A percentile compares a stretch with the other conserved stretches of the same genome.
These are phyloP conservation scores for Hedya salicella DNA, from an alignment of 2,888 invertebrate genomes.

Conservation along the genomic window DNA sequence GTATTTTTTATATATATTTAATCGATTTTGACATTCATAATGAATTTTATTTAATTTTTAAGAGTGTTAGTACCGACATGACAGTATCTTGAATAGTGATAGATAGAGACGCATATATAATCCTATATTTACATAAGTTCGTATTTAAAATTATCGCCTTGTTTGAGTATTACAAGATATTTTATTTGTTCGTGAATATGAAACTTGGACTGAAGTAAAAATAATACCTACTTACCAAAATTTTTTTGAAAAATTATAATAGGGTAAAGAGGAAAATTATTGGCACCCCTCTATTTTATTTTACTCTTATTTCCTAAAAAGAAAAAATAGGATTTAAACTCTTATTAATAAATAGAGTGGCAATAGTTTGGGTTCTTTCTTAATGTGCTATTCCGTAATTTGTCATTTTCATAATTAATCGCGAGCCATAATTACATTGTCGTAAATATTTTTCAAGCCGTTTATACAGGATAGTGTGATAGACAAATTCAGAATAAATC, in stretches of 20 bases:
- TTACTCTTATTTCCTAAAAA: not conserved
- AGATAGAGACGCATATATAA: conserved; percentile 10
- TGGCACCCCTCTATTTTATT: not conserved
- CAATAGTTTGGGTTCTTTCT: too few species aligned
- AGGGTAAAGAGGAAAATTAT: conserved; percentile 9
- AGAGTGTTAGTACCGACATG: conserved; percentile 48
- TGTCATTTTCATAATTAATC: too few species aligned
- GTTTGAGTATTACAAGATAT: conserved; percentile 24
- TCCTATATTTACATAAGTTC: conserved; percentile 14
- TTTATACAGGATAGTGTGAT: too few species aligned
- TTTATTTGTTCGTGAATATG: conserved; percentile 12
- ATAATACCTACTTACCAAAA: conserved; percentile 36
- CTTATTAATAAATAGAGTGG: too few species aligned
- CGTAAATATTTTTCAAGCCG: too few species aligned
- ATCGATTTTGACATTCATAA: conserved; percentile 11
- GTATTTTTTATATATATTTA: conserved; percentile 4
- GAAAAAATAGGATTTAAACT: too few species aligned
- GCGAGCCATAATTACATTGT: too few species aligned
- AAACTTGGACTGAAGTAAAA: conserved; percentile 41
- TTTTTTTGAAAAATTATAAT: conserved; percentile 11
- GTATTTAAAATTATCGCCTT: conserved; percentile 13
- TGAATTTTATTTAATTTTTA: conserved; percentile 25
- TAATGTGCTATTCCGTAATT: too few species aligned
- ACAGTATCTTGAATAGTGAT: conserved; percentile 48
- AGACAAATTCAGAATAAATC: too few species aligned